phyloP scores from a whole-genome alignment of 2,113 vertebrate species.

The Nothocercus nigrocapillus region DNA sequence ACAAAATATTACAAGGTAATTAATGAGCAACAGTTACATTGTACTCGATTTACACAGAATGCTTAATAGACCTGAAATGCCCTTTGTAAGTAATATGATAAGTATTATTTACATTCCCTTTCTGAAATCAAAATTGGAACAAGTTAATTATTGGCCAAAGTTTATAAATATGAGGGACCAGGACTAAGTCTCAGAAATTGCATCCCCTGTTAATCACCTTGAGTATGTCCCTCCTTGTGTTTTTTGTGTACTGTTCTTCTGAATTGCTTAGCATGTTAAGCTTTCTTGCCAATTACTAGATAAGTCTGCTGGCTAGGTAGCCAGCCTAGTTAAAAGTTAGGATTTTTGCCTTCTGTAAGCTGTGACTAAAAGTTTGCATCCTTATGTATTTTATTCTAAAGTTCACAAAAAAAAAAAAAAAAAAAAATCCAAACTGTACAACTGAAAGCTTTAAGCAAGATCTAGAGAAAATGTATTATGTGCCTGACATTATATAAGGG shows the following conservation, averaged over 20 bases:
- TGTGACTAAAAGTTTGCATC: slow-evolving; percentile 27
- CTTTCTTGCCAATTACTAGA: not conserved
- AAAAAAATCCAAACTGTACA: not conserved
- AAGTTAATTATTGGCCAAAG: slow-evolving; percentile 10
- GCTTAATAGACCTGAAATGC: not conserved
- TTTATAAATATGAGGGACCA: not conserved
- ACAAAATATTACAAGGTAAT: slow-evolving; percentile 96
- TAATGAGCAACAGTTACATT: not conserved
- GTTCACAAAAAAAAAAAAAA: not conserved
- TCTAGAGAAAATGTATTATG: not conserved
- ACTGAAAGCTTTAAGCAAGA: not conserved
- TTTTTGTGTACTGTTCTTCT: not conserved
- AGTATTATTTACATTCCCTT: not conserved
- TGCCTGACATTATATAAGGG: not conserved
- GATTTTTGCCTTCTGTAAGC: not conserved
- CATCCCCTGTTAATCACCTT: slow-evolving; percentile 1
- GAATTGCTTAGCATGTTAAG: not conserved
- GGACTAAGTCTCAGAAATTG: slow-evolving; percentile 21
- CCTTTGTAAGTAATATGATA: not conserved
- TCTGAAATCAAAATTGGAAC: slow-evolving; percentile 6
- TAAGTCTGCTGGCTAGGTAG: not conserved
- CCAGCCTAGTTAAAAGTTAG: not conserved
- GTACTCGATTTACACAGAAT: not conserved
- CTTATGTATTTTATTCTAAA: not conserved
- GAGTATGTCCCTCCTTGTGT: not conserved